A percentile compares a stretch with the other conserved stretches of the same genome.
Conservation (phyloP, 2,888 invertebrate genomes). For the Helobdella robusta region DNA sequence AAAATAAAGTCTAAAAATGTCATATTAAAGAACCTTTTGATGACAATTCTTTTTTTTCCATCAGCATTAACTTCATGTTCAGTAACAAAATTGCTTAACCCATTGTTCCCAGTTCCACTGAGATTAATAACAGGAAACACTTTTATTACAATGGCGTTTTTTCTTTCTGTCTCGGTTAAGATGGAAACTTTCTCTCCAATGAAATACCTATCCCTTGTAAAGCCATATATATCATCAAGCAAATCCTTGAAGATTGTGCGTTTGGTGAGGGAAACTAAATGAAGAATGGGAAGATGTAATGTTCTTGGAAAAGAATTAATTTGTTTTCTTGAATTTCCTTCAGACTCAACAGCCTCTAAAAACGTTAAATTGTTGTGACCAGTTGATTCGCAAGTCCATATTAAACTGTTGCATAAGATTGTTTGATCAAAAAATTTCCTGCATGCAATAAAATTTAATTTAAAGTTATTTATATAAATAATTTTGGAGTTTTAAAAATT, state of each 20-base stretch:
- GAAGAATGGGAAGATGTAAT: conserved; percentile 72
- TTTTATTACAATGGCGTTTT: conserved; percentile 46
- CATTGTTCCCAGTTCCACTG: no score
- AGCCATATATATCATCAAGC: conserved; percentile 76
- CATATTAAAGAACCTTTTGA: no score
- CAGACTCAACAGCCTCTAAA: conserved; percentile 81
- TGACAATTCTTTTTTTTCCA: no score
- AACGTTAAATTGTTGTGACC: conserved; percentile 84
- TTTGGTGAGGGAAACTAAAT: conserved; percentile 68
- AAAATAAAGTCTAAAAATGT: no score
- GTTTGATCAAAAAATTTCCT: conserved; percentile 91
- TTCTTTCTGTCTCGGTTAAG: conserved; percentile 61
- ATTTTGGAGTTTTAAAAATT: no score
- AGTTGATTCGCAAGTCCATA: conserved; percentile 91
- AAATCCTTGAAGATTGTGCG: conserved; percentile 75
- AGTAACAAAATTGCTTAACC: not conserved
- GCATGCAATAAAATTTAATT: conserved; percentile 47
- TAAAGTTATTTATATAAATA: no score
- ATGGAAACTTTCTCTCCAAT: conserved; percentile 71
- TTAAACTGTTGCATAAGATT: conserved; percentile 88
- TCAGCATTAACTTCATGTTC: not conserved
- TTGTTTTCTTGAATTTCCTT: conserved; percentile 69
- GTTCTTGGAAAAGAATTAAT: conserved; percentile 56
- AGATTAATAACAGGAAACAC: conserved; percentile 41
- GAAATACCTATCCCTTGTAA: conserved; percentile 78